Evolutionary conservation across 2,113 vertebrate genomes (phyloP).

Genomic region (Megatriorchis doriae): DNA sequence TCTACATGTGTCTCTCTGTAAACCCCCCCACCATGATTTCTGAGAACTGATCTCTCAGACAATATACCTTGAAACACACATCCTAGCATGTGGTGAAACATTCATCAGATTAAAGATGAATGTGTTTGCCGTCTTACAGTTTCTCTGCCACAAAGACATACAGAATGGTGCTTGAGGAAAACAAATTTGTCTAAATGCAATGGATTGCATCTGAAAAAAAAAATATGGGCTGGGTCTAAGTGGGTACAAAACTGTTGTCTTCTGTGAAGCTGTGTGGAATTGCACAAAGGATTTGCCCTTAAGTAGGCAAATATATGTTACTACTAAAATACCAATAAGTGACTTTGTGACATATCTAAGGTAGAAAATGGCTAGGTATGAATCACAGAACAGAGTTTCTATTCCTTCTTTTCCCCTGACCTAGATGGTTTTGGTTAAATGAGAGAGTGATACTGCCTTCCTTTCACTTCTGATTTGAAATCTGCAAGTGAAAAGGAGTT

Average conservation of each 20-base stretch:
- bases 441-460: neutral
- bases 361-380: neutral
- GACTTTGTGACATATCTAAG: neutral
- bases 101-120: constrained; percentile 16
- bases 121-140: neutral
- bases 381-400: neutral
- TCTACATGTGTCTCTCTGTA: neutral
- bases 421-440: neutral
- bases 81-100: neutral
- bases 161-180: neutral
- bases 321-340: neutral
- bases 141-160: neutral
- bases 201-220: neutral
- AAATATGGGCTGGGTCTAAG: neutral
- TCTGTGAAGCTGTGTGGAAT: neutral
- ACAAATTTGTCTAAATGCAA: neutral
- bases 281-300: neutral
- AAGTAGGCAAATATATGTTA: neutral
- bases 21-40: neutral
- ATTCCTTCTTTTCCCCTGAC: neutral
- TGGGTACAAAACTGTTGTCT: neutral
- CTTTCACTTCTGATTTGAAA: neutral
- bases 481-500: neutral
- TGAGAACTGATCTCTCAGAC: constrained; percentile 34
- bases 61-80: constrained; percentile 11